Evolutionary conservation across 2,888 invertebrate species (phyloP).

Genomic region (Belgica antarctica): DNA sequence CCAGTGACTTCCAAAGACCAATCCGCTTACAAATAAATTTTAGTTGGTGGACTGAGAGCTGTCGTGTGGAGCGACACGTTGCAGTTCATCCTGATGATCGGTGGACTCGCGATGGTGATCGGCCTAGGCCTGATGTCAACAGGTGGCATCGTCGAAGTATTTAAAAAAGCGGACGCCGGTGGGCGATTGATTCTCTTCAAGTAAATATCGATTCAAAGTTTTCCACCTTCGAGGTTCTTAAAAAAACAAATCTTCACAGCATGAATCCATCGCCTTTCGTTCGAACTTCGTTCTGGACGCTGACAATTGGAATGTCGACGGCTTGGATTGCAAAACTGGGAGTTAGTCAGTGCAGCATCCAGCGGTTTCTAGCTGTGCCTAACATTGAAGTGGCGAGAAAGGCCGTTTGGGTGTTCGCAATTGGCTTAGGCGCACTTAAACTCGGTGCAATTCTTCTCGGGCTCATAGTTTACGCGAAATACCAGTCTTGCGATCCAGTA

Average conservation of each 20-base stretch:
- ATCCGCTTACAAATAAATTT: too few species aligned
- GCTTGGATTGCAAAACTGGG: constrained; percentile 52
- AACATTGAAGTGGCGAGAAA: constrained; percentile 51
- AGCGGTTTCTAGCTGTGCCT: constrained; percentile 56
- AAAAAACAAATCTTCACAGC: constrained; percentile 53
- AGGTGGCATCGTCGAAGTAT: constrained; percentile 62
- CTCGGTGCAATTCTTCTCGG: constrained; percentile 52
- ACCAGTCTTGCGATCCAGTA: constrained; percentile 56
- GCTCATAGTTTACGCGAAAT: constrained; percentile 55
- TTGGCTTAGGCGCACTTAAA: constrained; percentile 49
- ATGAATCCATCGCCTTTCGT: constrained; percentile 62
- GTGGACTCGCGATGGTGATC: constrained; percentile 59
- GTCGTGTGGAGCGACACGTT: constrained; percentile 65
- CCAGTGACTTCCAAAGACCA: too few species aligned
- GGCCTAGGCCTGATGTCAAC: constrained; percentile 59
- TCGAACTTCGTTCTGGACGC: constrained; percentile 63
- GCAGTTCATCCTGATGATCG: constrained; percentile 61
- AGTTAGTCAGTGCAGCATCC: constrained; percentile 56
- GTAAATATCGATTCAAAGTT: constrained; percentile 51
- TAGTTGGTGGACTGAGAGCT: constrained; percentile 61
- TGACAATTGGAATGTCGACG: constrained; percentile 58
- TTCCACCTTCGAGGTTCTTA: neutral
- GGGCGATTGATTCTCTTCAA: constrained; percentile 62
- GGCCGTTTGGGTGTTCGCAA: constrained; percentile 46
- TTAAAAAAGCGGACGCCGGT: constrained; percentile 59